A percentile compares a stretch with the other conserved stretches of the same genome.
phyloP scores from a whole-genome alignment of 2,888 invertebrate species.

The Dolichomitus sp. region DNA sequence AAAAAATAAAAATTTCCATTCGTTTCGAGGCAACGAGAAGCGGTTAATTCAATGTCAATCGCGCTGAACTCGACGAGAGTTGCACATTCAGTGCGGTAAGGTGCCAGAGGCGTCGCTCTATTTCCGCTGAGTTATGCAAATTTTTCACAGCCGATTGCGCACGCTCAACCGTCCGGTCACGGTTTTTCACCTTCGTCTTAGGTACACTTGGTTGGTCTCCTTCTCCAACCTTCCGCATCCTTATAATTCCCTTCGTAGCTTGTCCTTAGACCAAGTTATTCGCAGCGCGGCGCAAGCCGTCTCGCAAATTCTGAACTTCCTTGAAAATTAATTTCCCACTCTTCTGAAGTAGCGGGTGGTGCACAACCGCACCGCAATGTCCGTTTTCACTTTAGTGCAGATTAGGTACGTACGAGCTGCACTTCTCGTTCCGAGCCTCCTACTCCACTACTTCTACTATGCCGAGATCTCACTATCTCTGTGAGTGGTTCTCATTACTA shows the following conservation, averaged over 20 bases:
- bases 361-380: slow-evolving; percentile 68
- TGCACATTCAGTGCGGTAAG: slow-evolving; percentile 13
- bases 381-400: slow-evolving; percentile 76
- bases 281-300: neutral
- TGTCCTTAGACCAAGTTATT: slow-evolving; percentile 9
- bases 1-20: neutral
- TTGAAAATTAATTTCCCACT: slow-evolving; percentile 57
- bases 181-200: slow-evolving; percentile 43
- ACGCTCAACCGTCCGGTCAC: slow-evolving; percentile 24
- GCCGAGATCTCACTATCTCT: slow-evolving; percentile 8
- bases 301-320: slow-evolving; percentile 54
- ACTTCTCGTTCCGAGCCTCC: slow-evolving; percentile 48
- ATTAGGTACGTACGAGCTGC: slow-evolving; percentile 70
- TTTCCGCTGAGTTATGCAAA: slow-evolving; percentile 40
- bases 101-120: slow-evolving; percentile 1
- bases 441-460: neutral
- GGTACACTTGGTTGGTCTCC: slow-evolving; percentile 22
- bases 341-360: slow-evolving; percentile 16
- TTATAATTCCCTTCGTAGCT: slow-evolving; percentile 14
- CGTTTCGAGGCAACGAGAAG: neutral
- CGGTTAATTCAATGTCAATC: slow-evolving; percentile 49
- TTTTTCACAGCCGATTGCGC: slow-evolving; percentile 51
- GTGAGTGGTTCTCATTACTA: slow-evolving; percentile 32
- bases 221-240: neutral
- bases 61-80: slow-evolving; percentile 19